phyloP scores from a whole-genome alignment of 2,797 vertebrate genomes.

The Sebastes kiyomatsui region DNA sequence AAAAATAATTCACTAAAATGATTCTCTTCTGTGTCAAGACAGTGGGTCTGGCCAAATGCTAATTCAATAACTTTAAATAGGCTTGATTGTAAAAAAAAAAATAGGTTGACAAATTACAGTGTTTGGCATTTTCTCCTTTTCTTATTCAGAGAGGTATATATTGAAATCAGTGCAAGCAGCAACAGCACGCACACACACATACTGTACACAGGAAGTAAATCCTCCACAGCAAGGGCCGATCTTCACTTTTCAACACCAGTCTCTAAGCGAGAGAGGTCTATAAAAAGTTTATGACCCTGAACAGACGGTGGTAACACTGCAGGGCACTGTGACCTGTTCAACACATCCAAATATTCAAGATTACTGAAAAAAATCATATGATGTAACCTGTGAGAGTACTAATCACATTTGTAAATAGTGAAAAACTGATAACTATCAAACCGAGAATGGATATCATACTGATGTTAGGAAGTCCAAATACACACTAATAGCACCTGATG shows the following conservation, averaged over 20 bases:
- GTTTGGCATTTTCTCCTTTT: constrained; percentile 27
- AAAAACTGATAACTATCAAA: not conserved
- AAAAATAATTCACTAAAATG: constrained; percentile 66
- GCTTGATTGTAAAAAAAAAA: constrained; percentile 43
- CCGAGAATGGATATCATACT: not conserved
- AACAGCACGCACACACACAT: not conserved
- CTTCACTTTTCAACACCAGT: constrained; percentile 63
- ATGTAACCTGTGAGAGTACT: not conserved
- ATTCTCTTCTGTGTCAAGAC: constrained; percentile 72
- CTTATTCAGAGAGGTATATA: constrained; percentile 4
- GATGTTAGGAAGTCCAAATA: not conserved
- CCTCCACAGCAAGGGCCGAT: constrained; percentile 41
- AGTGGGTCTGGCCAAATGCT: constrained; percentile 73
- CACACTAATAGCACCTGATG: not conserved
- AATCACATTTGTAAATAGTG: not conserved
- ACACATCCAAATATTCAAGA: constrained; percentile 47
- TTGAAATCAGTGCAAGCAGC: constrained; percentile 25
- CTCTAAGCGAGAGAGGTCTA: constrained; percentile 65
- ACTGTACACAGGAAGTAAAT: constrained; percentile 22
- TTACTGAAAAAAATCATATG: not conserved
- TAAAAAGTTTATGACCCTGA: constrained; percentile 76
- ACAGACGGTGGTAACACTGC: constrained; percentile 65
- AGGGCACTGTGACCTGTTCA: constrained; percentile 47
- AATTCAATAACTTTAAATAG: constrained; percentile 66
- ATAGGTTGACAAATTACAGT: constrained; percentile 56